Percentiles rank a stretch among this genome's conserved stretches.
phyloP scores from a whole-genome alignment of 1,140 invertebrate genomes.

The Ips nitidus region DNA sequence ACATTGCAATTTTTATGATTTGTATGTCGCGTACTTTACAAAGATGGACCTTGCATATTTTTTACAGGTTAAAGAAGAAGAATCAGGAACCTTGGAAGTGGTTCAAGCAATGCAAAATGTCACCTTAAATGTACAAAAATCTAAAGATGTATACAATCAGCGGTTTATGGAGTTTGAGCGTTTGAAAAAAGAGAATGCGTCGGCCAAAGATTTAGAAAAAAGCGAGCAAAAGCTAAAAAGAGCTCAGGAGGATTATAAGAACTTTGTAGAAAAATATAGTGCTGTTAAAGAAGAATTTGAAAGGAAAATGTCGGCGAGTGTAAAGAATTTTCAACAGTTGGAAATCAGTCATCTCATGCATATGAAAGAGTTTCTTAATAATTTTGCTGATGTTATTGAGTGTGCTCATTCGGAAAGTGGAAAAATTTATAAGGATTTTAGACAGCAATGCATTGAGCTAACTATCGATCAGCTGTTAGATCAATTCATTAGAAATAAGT shows the following conservation, averaged over 20 bases:
- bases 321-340: constrained; percentile 93
- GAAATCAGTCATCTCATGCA: constrained; percentile 89
- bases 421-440: constrained; percentile 88
- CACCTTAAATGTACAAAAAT: constrained; percentile 82
- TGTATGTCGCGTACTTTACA: no score
- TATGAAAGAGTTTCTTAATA: constrained; percentile 94
- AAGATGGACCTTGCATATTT: not conserved
- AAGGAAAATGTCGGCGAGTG: constrained; percentile 90
- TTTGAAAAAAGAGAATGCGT: constrained; percentile 85
- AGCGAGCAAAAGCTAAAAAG: constrained; percentile 90
- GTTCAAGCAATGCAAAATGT: constrained; percentile 87
- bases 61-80: constrained; percentile 84
- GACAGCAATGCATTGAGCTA: constrained; percentile 84
- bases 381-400: constrained; percentile 84
- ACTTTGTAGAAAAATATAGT: constrained; percentile 85
- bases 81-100: constrained; percentile 85
- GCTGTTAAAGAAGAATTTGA: constrained; percentile 89
- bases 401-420: constrained; percentile 88
- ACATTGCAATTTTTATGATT: no score
- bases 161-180: constrained; percentile 85
- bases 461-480: constrained; percentile 89
- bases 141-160: constrained; percentile 85
- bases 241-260: constrained; percentile 90
- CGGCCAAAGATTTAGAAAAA: constrained; percentile 90
- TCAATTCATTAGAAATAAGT: constrained; percentile 87